Evolutionary conservation across 2,113 vertebrate species (phyloP).

Genomic region (Gallinago media): DNA sequence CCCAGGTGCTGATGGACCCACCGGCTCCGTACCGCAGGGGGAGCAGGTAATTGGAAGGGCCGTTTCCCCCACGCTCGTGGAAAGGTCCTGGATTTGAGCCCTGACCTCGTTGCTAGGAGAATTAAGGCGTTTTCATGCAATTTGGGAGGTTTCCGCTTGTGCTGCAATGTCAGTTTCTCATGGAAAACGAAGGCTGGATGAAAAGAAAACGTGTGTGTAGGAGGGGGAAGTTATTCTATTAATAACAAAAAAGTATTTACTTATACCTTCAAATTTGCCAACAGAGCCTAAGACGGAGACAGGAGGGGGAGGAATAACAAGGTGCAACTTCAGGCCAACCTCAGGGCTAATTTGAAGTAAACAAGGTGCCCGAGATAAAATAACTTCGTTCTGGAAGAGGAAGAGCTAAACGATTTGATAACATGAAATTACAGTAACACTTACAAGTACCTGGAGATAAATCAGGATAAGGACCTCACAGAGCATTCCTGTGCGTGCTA

Average conservation of each 20-base stretch:
- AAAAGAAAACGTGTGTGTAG: slow-evolving; percentile 52
- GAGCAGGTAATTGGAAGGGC: slow-evolving; percentile 56
- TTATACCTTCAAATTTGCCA: slow-evolving; percentile 7
- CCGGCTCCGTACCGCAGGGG: neutral
- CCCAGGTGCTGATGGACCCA: slow-evolving; percentile 46
- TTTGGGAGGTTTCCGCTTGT: slow-evolving; percentile 30
- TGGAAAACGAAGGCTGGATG: slow-evolving; percentile 9
- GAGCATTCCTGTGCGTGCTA: slow-evolving; percentile 40
- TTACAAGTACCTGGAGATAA: slow-evolving; percentile 43
- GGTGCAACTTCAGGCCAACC: slow-evolving; percentile 62
- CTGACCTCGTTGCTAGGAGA: slow-evolving; percentile 56
- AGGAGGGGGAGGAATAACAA: slow-evolving; percentile 45
- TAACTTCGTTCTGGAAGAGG: slow-evolving; percentile 51
- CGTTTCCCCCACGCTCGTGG: neutral
- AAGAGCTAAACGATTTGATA: slow-evolving; percentile 56
- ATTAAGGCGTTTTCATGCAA: slow-evolving; percentile 17
- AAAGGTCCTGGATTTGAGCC: slow-evolving; percentile 32
- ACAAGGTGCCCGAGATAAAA: slow-evolving; percentile 62
- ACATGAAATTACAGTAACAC: slow-evolving; percentile 54
- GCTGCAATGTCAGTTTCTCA: slow-evolving; percentile 46
- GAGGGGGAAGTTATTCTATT: slow-evolving; percentile 46
- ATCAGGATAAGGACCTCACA: slow-evolving; percentile 47
- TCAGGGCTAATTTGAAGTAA: slow-evolving; percentile 69
- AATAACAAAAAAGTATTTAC: slow-evolving; percentile 61
- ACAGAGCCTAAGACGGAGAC: slow-evolving; percentile 36